Evolutionary conservation across 2,113 vertebrate genomes (phyloP), one percentile per base, ranked within the genome.

Genomic region (Corythornis madagascariensis): DNA sequence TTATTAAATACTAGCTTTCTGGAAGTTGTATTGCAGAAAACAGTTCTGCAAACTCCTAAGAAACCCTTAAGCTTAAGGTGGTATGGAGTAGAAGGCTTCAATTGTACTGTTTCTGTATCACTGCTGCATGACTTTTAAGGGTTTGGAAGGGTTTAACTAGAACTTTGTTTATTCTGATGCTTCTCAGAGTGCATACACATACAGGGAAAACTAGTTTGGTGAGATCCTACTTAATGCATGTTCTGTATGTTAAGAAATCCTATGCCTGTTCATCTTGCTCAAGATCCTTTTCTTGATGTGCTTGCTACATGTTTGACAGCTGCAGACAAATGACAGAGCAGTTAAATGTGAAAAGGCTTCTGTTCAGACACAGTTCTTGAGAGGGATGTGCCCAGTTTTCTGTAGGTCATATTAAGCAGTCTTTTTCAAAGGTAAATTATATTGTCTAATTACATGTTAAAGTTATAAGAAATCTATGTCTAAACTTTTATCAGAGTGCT

Each of bases 201-300:
- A 60, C 43, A 78, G 40, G n/a, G 47, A 77, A 78, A 71, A 86
- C 69, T 55, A 52, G 47, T 90, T 93, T 50, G 56, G 50, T 77
- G 65, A 81, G 35, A 31, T 14, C 33, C 38, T 81, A 7, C 25
- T 47, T 77, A 40, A 24, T 64, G 43, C 15, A 4, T 73, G 16
- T 9, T 38, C 4, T 26, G 18, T 83, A 55, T 10, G 1, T 43
- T 12, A 85, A 78, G 52, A 83, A 88, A 75, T 64, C 22, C 10
- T 67, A 6, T 60, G 69, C 52, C 11, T 78, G 2, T 77, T 86
- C 3, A 2, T 67, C 70, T 45, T 28, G 4, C 63, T 60, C 7
- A 13, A 92, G 26, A n/a, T 71, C 8, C 7, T 77, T 83, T 81
- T 71, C 16, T 50, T 7, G 1, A 16, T 45, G 13, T 55, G 17